Evolutionary conservation across 1,140 invertebrate genomes (phyloP), one percentile per base, ranked within the genome.

Genomic region (Ephestia elutella): DNA sequence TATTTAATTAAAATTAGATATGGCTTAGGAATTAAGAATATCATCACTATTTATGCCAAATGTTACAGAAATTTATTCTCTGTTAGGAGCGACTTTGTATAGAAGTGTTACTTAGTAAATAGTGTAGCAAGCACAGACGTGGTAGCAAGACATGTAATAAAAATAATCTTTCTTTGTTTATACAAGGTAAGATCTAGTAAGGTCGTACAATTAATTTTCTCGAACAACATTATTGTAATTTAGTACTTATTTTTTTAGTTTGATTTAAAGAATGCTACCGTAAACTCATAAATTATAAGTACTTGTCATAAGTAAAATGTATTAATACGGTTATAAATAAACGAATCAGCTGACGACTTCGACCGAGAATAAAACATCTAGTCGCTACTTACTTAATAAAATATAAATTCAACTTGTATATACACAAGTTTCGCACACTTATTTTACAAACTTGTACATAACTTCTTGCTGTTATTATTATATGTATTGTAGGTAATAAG

Each of bases 401-500:
- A 44, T 44, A 17, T 44, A 44, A 44, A 17, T 17, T 13, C 8
- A 35, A 44, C 38, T 44, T 44, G 15, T 15, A 44, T 15, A 15
- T 15, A 15, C n/a, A 44, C n/a, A 44, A 17, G 13, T 44, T 44
- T 44, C 3, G 13, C 13, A 44, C 2, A 17, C 0, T 15, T 44
- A 44, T 44, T 17, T 44, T 44, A 44, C 13, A 44, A 44, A 15
- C 38, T 44, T 44, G 38, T 44, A 44, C 38, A 44, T 44, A 44
- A 44, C 13, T 44, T 44, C 32, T 44, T 15, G 38, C 13, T 44
- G 38, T 44, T 44, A 44, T 44, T 15, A 44, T 30, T n/a, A 15
- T 44, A 44, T 44, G 38, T 44, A 38, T 55, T 19, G 5, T 55
- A 35, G 54, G 1, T 19, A 44, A 9, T 55, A 55, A 54, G 15